Evolutionary conservation across 2,797 vertebrate genomes (phyloP).

Genomic region (Lepus oiostolus): DNA sequence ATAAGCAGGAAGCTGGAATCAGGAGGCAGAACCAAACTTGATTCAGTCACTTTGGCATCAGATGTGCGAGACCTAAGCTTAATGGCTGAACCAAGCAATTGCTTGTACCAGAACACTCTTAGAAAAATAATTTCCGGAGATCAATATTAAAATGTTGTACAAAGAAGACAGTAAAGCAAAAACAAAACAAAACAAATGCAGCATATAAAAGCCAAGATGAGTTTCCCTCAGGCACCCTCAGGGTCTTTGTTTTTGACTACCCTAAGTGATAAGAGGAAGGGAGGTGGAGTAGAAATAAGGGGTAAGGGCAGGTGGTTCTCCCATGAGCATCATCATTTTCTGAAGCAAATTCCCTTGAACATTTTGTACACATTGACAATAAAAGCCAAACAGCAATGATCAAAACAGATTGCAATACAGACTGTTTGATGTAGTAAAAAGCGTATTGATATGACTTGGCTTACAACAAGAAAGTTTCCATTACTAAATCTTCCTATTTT

Average conservation of each 20-base stretch:
- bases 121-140: neutral
- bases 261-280: neutral
- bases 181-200: neutral
- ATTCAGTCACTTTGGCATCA: too few relatives aligned
- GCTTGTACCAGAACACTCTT: too few relatives aligned
- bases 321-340: neutral
- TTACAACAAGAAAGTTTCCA: neutral
- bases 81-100: too few relatives aligned
- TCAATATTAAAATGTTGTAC: neutral
- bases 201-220: neutral
- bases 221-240: neutral
- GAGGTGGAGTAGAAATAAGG: neutral
- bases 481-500: constrained; percentile 29
- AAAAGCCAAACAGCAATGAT: neutral
- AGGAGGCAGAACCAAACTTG: too few relatives aligned
- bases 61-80: too few relatives aligned
- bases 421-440: neutral
- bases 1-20: too few relatives aligned
- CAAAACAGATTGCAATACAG: neutral
- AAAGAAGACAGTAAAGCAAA: neutral
- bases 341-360: neutral
- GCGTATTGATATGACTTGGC: neutral
- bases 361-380: neutral
- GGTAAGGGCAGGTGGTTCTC: neutral
- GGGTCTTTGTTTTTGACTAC: neutral